Conservation (phyloP, 1,140 invertebrate genomes). For the Tenebrio molitor region DNA sequence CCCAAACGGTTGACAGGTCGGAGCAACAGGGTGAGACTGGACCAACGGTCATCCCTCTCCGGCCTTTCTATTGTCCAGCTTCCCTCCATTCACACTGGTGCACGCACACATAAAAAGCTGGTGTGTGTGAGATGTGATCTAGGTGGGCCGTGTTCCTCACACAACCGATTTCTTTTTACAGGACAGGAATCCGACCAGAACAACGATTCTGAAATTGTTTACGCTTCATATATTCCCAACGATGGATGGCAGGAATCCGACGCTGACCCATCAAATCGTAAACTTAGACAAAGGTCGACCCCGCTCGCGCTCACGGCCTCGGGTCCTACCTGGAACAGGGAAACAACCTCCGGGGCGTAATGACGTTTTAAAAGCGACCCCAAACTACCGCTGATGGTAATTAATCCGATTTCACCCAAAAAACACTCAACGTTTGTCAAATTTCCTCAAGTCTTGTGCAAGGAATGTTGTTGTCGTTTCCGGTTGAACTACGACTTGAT, state of each 20-base stretch:
- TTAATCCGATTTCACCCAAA: no score
- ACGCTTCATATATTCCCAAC: slow-evolving; percentile 29
- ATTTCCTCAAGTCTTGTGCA: background rate
- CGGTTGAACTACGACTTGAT: no score
- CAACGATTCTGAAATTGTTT: slow-evolving; percentile 38
- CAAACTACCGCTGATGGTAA: no score
- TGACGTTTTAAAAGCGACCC: no score
- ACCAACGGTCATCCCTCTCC: slow-evolving; percentile 35
- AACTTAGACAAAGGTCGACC: background rate
- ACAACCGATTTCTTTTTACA: slow-evolving; percentile 40
- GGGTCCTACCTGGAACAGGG: slow-evolving; percentile 4
- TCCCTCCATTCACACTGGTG: slow-evolving; percentile 17
- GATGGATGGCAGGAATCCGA: slow-evolving; percentile 26
- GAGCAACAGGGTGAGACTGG: slow-evolving; percentile 43
- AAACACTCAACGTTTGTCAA: no score
- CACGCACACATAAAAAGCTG: slow-evolving; percentile 13
- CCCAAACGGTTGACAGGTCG: slow-evolving; percentile 42
- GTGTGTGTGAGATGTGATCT: slow-evolving; percentile 31
- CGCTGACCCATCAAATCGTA: slow-evolving; percentile 30
- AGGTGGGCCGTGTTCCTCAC: slow-evolving; percentile 36
- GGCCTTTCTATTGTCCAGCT: slow-evolving; percentile 37
- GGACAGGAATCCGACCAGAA: slow-evolving; percentile 39
- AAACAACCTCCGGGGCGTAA: background rate
- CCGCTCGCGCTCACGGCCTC: background rate
- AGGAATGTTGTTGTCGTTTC: no score